Evolutionary conservation across 2,797 vertebrate genomes (phyloP).

Genomic region (Crocidura indochinensis): DNA sequence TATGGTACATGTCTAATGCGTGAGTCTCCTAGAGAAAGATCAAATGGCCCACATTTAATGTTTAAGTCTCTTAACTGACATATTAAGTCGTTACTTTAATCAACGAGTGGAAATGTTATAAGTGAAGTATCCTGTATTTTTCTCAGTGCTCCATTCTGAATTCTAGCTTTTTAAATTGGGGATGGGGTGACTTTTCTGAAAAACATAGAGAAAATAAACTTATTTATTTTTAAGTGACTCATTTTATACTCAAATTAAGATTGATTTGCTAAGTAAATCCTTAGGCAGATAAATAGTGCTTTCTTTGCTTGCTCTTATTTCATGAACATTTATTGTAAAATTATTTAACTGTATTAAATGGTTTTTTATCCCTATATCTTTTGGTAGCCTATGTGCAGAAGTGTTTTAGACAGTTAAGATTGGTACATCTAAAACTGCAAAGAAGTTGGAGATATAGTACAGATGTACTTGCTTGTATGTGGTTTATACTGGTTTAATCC

Average conservation of each 20-base stretch:
- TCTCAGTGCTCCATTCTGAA: neutral
- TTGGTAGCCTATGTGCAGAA: conserved; percentile 83
- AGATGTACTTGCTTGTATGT: no score
- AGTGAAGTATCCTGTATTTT: neutral
- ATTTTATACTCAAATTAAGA: conserved; percentile 47
- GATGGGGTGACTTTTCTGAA: neutral
- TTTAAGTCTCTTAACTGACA: neutral
- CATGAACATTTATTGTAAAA: conserved; percentile 69
- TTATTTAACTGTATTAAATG: conserved; percentile 77
- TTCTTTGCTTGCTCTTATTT: conserved; percentile 84
- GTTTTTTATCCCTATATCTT: conserved; percentile 80
- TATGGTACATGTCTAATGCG: no score
- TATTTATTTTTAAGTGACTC: conserved; percentile 31
- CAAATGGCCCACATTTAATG: conserved; percentile 63
- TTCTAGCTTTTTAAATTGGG: neutral
- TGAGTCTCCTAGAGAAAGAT: conserved; percentile 93
- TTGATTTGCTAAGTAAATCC: conserved; percentile 26
- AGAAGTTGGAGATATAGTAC: neutral
- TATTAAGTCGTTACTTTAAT: neutral
- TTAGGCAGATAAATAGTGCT: conserved; percentile 80
- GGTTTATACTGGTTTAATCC: no score
- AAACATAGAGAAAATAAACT: conserved; percentile 49
- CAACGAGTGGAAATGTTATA: neutral
- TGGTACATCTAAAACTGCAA: neutral
- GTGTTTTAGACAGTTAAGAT: conserved; percentile 74